Evolutionary conservation across 2,797 vertebrate species (phyloP), one percentile per base, ranked within the genome.

Genomic region (Apogon talboti): DNA sequence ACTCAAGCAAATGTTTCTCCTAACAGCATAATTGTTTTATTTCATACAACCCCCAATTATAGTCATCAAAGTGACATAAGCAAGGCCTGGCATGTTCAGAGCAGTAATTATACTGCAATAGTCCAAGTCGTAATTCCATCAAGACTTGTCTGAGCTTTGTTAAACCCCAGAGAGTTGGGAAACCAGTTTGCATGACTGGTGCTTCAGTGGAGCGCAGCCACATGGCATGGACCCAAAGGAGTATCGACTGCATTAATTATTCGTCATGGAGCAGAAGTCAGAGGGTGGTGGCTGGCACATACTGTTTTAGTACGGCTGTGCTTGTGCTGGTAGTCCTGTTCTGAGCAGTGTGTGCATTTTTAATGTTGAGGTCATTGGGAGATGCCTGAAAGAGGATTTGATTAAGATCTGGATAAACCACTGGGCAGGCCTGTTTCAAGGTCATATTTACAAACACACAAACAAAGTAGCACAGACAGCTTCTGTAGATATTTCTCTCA

Each of bases 21-120:
- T 19, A 57, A 67, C 14, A 76, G 41, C 1, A 52, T 48, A 57
- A 79, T 69, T 57, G 61, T 83, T 78, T 86, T 64, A 56, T 63
- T 78, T 65, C 12, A 18, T 67, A 59, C 49, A 73, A 72, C 40
- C n/a, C 30, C 24, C 67, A 81, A 83, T 83, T 74, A 81, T 18
- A 78, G 58, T 44, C 52, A 80, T 81, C 58, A 74, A 64, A 76
- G 69, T 11, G 62, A 60, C 59, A 74, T 35, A 70, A 66, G 51
- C 46, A 28, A 51, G 45, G 41, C 41, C 19, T 24, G 47, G 67
- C 54, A 44, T 18, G 30, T 12, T 49, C 55, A 64, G 38, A 47
- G 61, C 65, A 79, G 44, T 87, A 87, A 89, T 88, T 91, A 86
- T 52, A 53, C 62, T 63, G 60, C 49, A 51, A 64, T 64, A 33